A percentile compares a stretch with the other conserved stretches of the same genome.
These are phyloP conservation scores for Cettia cetti DNA, from an alignment of 2,113 vertebrate species.

Conservation along the genomic window DNA sequence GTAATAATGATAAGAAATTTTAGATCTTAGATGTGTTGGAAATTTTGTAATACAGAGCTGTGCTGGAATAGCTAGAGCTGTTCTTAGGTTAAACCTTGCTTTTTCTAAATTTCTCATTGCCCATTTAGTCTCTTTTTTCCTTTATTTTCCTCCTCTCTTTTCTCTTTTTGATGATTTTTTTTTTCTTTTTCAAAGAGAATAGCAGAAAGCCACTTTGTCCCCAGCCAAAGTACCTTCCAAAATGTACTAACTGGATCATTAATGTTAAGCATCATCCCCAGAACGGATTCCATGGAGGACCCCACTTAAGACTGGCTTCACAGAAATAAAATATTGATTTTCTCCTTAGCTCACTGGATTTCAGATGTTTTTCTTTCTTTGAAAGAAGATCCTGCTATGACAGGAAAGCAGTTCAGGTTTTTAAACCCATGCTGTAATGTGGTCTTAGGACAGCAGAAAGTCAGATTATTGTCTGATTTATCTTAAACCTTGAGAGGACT, in stretches of 20 bases:
- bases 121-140: neutral
- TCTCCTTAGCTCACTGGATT: neutral
- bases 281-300: neutral
- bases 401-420: neutral
- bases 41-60: neutral
- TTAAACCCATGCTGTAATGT: neutral
- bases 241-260: neutral
- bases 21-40: neutral
- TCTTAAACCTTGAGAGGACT: neutral
- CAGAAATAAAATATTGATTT: neutral
- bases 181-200: neutral
- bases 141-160: fast-evolving
- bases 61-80: neutral
- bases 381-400: neutral
- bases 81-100: neutral
- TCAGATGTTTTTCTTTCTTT: neutral
- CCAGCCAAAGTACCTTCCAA: neutral
- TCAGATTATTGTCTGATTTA: neutral
- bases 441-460: neutral
- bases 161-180: neutral
- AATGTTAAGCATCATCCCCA: neutral
- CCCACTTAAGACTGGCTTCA: neutral
- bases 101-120: neutral
- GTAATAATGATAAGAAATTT: neutral
- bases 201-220: neutral